Conservation (phyloP, 2,797 vertebrate genomes). For the Karalla daura region DNA sequence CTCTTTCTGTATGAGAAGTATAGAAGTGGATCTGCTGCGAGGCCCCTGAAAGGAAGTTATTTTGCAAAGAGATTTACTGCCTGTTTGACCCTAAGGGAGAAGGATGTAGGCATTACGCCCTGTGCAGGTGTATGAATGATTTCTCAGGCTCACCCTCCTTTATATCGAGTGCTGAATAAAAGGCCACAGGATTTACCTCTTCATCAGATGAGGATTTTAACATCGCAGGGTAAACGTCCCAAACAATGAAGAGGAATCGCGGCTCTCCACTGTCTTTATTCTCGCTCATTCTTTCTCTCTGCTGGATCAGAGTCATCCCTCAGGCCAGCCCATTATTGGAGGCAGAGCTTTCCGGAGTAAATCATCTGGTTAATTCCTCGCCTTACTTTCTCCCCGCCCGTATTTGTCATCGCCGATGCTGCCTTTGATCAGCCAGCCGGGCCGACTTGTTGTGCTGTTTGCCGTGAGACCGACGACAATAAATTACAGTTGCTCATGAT, state of each 20-base stretch:
- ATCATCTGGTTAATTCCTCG: slow-evolving; percentile 71
- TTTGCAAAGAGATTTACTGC: slow-evolving; percentile 58
- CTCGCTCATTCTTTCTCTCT: slow-evolving; percentile 41
- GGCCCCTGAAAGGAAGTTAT: slow-evolving; percentile 52
- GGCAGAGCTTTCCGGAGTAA: slow-evolving; percentile 70
- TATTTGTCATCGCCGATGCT: slow-evolving; percentile 60
- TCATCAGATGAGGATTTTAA: slow-evolving; percentile 60
- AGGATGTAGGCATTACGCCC: slow-evolving; percentile 39
- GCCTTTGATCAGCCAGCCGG: slow-evolving; percentile 60
- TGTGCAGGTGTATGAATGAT: slow-evolving; percentile 59
- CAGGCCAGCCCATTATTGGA: slow-evolving; percentile 67
- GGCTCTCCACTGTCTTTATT: slow-evolving; percentile 50
- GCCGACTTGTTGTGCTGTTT: slow-evolving; percentile 47
- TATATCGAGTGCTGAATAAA: slow-evolving; percentile 41
- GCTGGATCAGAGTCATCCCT: slow-evolving; percentile 65
- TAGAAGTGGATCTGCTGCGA: slow-evolving; percentile 22
- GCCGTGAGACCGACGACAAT: slow-evolving; percentile 55
- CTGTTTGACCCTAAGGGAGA: slow-evolving; percentile 61
- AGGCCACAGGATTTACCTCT: slow-evolving; percentile 57
- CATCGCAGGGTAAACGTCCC: slow-evolving; percentile 46
- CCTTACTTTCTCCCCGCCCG: slow-evolving; percentile 55
- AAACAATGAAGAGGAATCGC: slow-evolving; percentile 62
- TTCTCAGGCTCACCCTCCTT: slow-evolving; percentile 52
- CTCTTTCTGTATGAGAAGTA: slow-evolving; percentile 21
- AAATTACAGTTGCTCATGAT: slow-evolving; percentile 56